A percentile compares a stretch with the other conserved stretches of the same genome.
These are phyloP conservation scores for Pseudoatta argentina DNA, from an alignment of 1,140 invertebrate species.

Conservation along the genomic window DNA sequence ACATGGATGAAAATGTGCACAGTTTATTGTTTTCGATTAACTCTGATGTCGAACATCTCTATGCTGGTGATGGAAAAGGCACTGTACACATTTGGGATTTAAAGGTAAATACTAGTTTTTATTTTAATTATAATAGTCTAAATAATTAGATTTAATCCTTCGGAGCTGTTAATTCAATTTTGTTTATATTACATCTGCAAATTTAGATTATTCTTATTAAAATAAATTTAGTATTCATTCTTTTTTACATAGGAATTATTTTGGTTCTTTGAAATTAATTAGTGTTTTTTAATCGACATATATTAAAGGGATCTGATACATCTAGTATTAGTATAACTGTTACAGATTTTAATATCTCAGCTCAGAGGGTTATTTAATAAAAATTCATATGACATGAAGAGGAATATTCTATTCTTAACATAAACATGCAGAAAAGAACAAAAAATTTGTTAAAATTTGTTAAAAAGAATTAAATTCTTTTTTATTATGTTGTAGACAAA, in stretches of 20 bases:
- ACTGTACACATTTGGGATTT: conserved; percentile 91
- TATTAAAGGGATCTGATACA: no score
- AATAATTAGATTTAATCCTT: conserved; percentile 10
- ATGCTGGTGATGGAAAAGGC: conserved; percentile 90
- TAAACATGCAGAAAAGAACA: neutral
- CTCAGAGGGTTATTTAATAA: neutral
- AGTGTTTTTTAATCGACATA: no score
- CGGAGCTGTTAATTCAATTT: no score
- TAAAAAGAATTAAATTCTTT: neutral
- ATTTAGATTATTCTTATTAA: no score
- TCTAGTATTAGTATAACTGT: no score
- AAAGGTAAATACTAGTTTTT: conserved; percentile 86
- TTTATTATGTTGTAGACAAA: conserved; percentile 87
- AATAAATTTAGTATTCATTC: no score
- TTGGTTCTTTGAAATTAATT: no score
- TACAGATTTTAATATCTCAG: no score
- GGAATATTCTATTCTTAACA: neutral
- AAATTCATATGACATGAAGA: neutral
- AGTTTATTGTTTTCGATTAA: conserved; percentile 89
- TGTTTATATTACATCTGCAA: no score
- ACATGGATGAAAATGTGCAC: conserved; percentile 89
- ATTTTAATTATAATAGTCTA: neutral
- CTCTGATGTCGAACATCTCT: conserved; percentile 88
- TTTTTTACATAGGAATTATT: no score
- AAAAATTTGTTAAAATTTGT: conserved; percentile 6